Evolutionary conservation across 2,113 vertebrate genomes (phyloP), one percentile per base, ranked within the genome.

Genomic region (Laticauda laticaudata): DNA sequence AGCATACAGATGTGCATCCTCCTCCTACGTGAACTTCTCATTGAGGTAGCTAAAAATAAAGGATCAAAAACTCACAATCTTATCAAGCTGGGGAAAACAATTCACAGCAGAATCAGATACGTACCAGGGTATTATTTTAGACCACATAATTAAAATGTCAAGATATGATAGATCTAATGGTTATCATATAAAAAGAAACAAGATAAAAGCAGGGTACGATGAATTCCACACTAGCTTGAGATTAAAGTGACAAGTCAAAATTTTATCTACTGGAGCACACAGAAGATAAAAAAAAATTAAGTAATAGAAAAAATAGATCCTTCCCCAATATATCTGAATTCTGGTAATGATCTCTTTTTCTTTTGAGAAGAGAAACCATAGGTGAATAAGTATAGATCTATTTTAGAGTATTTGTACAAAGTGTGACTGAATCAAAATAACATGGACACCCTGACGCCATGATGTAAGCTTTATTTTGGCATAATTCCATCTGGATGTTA

Each of bases 1-100:
- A 55, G 23, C 92, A 59, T 45, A 90, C 51, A 96, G 64, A 94
- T 4, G 57, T 3, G 26, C 0, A 91, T 48, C 91, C 26, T 1
- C 89, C 43, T 2, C 88, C 54, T 24, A 91, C 5, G 34, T 18
- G 53, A 94, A 51, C 0, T n/a, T 93, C 94, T 94, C 0, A 0
- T 69, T 92, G 75, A 94, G 91, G 51, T 91, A 94, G 39, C 26
- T 93, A 81, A 94, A 97, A 93, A 24, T 91, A 90, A 95, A 92
- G 3, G 43, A 5, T 7, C 57, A 81, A 91, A 93, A 48, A 93
- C 93, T 56, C n/a, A 20, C 0, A 91, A 48, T 85, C 91, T 94
- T 59, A 56, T 93, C 90, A 93, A 90, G 75, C 75, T 93, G 85
- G 23, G 4, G 89, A 94, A 95, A 95, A 0, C 39, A 94, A 43